Percentiles rank a stretch among this genome's conserved stretches.
Conservation (phyloP, 2,113 vertebrate genomes). For the Anoplopoma fimbria region DNA sequence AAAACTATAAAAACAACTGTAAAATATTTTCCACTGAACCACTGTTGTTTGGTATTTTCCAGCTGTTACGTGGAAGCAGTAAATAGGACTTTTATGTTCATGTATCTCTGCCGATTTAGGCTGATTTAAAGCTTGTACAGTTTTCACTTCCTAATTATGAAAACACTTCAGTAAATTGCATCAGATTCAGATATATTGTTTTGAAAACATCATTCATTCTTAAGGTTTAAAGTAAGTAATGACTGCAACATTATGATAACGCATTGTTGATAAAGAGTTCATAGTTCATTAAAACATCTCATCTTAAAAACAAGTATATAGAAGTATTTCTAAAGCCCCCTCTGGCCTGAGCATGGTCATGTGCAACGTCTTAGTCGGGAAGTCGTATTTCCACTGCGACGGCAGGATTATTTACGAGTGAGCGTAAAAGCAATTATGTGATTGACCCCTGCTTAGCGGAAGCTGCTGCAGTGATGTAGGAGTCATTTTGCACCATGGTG, state of each 20-base stretch:
- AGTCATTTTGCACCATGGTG: constrained; percentile 50
- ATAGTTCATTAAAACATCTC: not conserved
- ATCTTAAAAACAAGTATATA: not conserved
- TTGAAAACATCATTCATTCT: not conserved
- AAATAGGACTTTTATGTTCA: not conserved
- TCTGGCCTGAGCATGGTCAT: not conserved
- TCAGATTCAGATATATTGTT: not conserved
- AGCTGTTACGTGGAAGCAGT: not conserved
- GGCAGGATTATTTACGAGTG: constrained; percentile 56
- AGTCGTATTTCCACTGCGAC: constrained; percentile 47
- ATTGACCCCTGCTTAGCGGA: constrained; percentile 58
- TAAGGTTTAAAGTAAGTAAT: not conserved
- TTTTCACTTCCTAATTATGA: not conserved
- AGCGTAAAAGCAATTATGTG: constrained; percentile 66
- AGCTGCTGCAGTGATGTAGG: constrained; percentile 52
- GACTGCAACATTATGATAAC: not conserved
- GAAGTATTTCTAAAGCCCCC: not conserved
- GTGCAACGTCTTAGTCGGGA: constrained; percentile 13
- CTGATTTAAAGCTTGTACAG: constrained; percentile 2
- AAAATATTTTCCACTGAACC: not conserved
- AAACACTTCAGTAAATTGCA: not conserved
- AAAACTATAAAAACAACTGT: not conserved
- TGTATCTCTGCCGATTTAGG: not conserved
- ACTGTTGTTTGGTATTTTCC: not conserved
- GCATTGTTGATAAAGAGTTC: not conserved